phyloP scores from a whole-genome alignment of 2,113 vertebrate genomes.

The Dendropsophus ebraccatus region DNA sequence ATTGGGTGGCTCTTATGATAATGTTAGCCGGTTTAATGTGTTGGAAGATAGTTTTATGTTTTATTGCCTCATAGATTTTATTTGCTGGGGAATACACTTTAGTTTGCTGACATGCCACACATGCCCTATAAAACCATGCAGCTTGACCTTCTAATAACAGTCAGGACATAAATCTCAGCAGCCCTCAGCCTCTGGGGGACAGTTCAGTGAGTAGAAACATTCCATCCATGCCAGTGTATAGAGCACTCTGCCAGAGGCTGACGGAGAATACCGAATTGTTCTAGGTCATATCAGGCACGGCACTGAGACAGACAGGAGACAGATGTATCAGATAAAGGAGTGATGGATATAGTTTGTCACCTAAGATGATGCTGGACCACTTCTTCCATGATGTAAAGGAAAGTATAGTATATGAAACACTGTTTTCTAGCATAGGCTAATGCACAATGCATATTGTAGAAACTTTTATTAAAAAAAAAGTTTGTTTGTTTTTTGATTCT shows the following conservation, averaged over 20 bases:
- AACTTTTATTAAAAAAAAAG: not conserved
- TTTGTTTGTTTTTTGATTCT: not conserved
- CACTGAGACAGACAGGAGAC: not conserved
- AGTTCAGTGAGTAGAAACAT: slow-evolving; percentile 40
- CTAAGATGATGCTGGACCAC: no score
- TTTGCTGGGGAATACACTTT: slow-evolving; percentile 9
- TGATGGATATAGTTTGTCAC: not conserved
- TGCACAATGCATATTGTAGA: not conserved
- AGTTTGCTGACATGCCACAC: not conserved
- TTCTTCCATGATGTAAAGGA: no score
- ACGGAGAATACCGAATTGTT: not conserved
- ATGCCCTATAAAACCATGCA: slow-evolving; percentile 41
- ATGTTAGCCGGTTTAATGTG: not conserved
- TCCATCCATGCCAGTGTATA: slow-evolving; percentile 45
- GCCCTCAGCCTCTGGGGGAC: slow-evolving; percentile 36
- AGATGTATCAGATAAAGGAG: not conserved
- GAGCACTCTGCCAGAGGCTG: slow-evolving; percentile 1
- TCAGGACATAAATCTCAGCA: slow-evolving; percentile 33
- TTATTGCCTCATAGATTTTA: slow-evolving; percentile 41
- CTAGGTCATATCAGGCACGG: not conserved
- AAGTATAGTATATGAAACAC: not conserved
- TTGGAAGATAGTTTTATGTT: slow-evolving; percentile 29
- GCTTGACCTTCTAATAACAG: slow-evolving; percentile 44
- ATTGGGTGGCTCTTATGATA: slow-evolving; percentile 17
- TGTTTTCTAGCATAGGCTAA: not conserved